A percentile compares a stretch with the other conserved stretches of the same genome.
These are phyloP conservation scores for Drosophila histrio DNA, from an alignment of 2,888 invertebrate genomes.

Conservation along the genomic window DNA sequence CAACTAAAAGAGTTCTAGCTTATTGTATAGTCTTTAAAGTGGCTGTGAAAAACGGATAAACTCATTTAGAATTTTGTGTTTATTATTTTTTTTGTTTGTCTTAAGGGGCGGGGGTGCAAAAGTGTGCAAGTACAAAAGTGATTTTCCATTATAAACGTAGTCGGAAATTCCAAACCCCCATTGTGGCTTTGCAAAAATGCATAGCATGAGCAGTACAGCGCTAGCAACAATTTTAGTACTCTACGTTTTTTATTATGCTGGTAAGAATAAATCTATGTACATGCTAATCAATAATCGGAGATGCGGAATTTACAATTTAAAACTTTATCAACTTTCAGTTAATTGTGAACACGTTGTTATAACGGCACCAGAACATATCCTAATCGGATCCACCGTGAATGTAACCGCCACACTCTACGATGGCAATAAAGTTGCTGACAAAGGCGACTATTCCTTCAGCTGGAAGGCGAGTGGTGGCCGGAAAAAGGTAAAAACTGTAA, in stretches of 20 bases:
- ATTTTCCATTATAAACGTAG: conserved; percentile 39
- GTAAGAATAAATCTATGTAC: conserved; percentile 26
- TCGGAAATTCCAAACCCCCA: conserved; percentile 45
- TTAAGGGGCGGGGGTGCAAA: conserved; percentile 33
- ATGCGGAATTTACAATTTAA: neutral
- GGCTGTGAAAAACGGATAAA: conserved; percentile 9
- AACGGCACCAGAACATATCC: conserved; percentile 88
- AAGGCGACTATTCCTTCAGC: conserved; percentile 85
- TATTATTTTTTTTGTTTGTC: conserved; percentile 50
- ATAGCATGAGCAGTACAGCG: conserved; percentile 6
- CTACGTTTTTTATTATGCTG: conserved; percentile 51
- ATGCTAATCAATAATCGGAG: conserved; percentile 35
- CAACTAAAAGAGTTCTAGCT: conserved; percentile 25
- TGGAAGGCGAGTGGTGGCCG: conserved; percentile 86
- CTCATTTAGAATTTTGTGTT: conserved; percentile 25
- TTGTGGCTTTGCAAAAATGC: conserved; percentile 49
- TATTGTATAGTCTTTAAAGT: conserved; percentile 9
- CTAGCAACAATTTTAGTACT: conserved; percentile 39
- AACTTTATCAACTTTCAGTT: conserved; percentile 31
- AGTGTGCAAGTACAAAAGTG: conserved; percentile 28
- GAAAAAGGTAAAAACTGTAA: conserved; percentile 49
- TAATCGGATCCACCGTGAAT: conserved; percentile 89
- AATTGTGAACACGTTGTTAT: conserved; percentile 85
- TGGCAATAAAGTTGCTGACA: conserved; percentile 64
- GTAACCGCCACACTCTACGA: conserved; percentile 85